phyloP scores from a whole-genome alignment of 2,888 invertebrate genomes.

The Drosophila diplacantha region DNA sequence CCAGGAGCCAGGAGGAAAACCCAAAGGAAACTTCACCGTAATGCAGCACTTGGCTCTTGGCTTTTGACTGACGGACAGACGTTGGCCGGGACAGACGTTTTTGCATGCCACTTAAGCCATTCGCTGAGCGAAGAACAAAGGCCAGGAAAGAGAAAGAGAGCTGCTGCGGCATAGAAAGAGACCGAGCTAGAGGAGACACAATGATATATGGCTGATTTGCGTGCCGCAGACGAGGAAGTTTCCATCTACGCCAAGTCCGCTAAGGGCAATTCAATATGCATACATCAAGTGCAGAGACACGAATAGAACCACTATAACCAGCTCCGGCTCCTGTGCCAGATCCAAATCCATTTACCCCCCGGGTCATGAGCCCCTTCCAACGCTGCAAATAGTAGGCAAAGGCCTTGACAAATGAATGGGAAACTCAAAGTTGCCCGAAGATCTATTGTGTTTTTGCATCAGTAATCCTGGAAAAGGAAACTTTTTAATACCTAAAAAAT shows the following conservation, averaged over 20 bases:
- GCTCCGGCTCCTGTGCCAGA: conserved; percentile 1
- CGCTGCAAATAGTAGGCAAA: conserved; percentile 57
- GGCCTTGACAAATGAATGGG: conserved; percentile 57
- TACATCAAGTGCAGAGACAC: conserved; percentile 54
- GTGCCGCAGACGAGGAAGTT: conserved; percentile 48
- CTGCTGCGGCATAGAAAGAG: conserved; percentile 17
- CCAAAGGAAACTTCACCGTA: conserved; percentile 40
- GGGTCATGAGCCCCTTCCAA: conserved; percentile 17
- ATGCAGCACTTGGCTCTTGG: conserved; percentile 45
- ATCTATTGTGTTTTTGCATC: not conserved
- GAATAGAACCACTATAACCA: conserved; percentile 8
- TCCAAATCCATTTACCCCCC: conserved; percentile 4
- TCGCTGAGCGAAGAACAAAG: conserved; percentile 28
- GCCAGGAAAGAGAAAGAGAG: conserved; percentile 1
- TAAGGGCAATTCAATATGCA: conserved; percentile 62
- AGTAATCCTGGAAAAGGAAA: not conserved
- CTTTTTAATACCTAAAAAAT: too few relatives aligned
- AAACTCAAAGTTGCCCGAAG: conserved; percentile 8
- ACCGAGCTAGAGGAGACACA: conserved; percentile 39
- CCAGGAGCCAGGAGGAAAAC: conserved; percentile 4
- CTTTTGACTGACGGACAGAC: conserved; percentile 47
- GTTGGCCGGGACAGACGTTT: conserved; percentile 52
- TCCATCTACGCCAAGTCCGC: conserved; percentile 31
- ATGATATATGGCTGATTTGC: conserved; percentile 69
- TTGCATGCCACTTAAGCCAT: conserved; percentile 66